phyloP scores from a whole-genome alignment of 2,113 vertebrate species.

The Nicator chloris region DNA sequence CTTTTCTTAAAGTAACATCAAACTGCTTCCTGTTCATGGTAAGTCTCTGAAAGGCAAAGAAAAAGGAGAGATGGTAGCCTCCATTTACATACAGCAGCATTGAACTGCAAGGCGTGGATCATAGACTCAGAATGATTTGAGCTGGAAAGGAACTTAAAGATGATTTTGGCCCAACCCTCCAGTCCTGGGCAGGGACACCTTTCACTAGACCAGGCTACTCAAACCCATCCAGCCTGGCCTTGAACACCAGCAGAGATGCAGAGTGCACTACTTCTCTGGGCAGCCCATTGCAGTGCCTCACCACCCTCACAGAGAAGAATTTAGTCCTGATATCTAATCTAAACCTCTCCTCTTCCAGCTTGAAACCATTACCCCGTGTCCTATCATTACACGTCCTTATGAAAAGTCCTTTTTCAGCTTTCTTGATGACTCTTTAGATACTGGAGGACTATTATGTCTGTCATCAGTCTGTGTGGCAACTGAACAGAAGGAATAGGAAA shows the following conservation, averaged over 20 bases:
- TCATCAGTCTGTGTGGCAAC: not conserved
- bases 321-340: not conserved
- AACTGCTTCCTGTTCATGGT: not conserved
- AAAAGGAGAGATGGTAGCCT: not conserved
- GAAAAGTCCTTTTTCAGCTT: not conserved
- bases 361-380: not conserved
- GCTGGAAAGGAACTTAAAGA: not conserved
- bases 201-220: not conserved
- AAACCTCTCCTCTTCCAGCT: not conserved
- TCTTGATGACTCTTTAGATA: not conserved
- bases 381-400: not conserved
- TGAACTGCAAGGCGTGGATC: not conserved
- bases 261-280: rapidly evolving
- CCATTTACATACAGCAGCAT: not conserved
- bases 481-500: not conserved
- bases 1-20: not conserved
- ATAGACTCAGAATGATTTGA: not conserved
- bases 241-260: not conserved
- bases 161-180: not conserved
- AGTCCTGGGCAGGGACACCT: not conserved
- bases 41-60: not conserved
- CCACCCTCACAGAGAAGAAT: not conserved
- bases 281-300: not conserved
- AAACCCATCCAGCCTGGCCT: not conserved
- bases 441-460: not conserved